phyloP scores from a whole-genome alignment of 1,140 invertebrate genomes.

The Tetragonula clypearis region DNA sequence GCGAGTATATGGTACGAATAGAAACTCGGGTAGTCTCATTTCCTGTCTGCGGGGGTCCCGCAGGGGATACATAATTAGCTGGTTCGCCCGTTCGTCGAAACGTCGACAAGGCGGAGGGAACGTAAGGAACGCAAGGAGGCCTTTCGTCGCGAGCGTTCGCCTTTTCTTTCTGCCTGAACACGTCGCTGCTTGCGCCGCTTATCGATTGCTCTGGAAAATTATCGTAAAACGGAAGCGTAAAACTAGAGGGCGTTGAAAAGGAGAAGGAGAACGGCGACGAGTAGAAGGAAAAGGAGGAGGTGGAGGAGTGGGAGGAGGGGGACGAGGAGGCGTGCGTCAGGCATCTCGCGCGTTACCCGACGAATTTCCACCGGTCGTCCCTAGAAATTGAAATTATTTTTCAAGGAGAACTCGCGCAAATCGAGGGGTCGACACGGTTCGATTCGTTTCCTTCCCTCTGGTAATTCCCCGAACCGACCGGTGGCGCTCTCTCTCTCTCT shows the following conservation, averaged over 20 bases:
- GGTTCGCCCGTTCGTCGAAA: constrained; percentile 70
- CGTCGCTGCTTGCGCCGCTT: neutral
- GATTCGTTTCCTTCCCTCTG: neutral
- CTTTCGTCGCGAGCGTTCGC: constrained; percentile 19
- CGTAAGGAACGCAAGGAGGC: constrained; percentile 7
- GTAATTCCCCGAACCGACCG: neutral
- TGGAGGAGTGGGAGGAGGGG: too few species aligned
- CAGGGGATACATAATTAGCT: constrained; percentile 81
- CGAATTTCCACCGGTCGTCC: neutral
- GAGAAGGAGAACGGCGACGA: neutral
- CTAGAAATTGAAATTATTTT: constrained; percentile 21
- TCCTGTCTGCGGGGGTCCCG: constrained; percentile 81
- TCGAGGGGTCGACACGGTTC: neutral
- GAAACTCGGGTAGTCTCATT: constrained; percentile 80
- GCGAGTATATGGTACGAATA: constrained; percentile 49
- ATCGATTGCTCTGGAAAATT: constrained; percentile 55
- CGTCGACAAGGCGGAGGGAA: neutral
- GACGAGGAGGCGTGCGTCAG: neutral
- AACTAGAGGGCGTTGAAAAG: too few species aligned
- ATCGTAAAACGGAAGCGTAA: constrained; percentile 18
- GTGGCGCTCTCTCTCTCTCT: too few species aligned
- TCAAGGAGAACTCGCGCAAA: constrained; percentile 3
- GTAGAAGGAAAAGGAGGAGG: too few species aligned
- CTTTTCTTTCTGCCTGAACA: constrained; percentile 28
- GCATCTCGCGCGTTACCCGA: neutral